phyloP scores from a whole-genome alignment of 30 jellyfish, hydroid and myxozoan genomes.

The Aurelia aurita complex sp. Pacific region DNA sequence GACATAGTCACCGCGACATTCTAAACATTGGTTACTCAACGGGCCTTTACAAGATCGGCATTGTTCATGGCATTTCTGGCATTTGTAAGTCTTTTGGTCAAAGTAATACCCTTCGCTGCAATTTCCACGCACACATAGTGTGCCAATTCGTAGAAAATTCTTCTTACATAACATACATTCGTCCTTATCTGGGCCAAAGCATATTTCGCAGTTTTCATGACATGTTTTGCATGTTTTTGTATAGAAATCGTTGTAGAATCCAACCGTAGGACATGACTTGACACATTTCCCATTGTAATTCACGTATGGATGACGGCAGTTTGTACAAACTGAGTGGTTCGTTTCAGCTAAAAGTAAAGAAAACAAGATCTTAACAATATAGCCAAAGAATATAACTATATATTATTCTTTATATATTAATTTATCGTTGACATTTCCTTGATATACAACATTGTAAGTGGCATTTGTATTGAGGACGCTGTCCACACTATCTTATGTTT shows the following conservation, averaged over 20 bases:
- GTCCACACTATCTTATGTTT: too few species aligned
- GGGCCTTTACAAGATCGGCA: conserved; percentile 95
- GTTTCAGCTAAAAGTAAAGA: conserved; percentile 17
- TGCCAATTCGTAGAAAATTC: conserved; percentile 39
- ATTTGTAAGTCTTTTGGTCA: conserved; percentile 27
- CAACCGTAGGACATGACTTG: conserved; percentile 75
- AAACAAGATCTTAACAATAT: background rate
- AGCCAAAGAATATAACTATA: background rate
- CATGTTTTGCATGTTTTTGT: conserved; percentile 70
- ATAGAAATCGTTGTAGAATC: conserved; percentile 39
- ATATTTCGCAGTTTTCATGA: conserved; percentile 77
- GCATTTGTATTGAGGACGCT: too few species aligned
- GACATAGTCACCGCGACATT: conserved; percentile 63
- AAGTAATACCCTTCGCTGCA: conserved; percentile 58
- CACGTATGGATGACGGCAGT: conserved; percentile 71
- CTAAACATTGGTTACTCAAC: conserved; percentile 58
- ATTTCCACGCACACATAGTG: conserved; percentile 28
- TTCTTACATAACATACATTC: conserved; percentile 77
- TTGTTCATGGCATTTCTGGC: conserved; percentile 78
- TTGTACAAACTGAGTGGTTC: conserved; percentile 39
- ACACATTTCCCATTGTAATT: conserved; percentile 77
- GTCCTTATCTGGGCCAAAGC: conserved; percentile 77
- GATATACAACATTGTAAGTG: too few species aligned
- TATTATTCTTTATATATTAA: too few species aligned
- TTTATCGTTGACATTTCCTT: too few species aligned